Base-by-base conservation (phyloP, 2,888 invertebrate species). In the Acrocyrtus sp. region DNA sequence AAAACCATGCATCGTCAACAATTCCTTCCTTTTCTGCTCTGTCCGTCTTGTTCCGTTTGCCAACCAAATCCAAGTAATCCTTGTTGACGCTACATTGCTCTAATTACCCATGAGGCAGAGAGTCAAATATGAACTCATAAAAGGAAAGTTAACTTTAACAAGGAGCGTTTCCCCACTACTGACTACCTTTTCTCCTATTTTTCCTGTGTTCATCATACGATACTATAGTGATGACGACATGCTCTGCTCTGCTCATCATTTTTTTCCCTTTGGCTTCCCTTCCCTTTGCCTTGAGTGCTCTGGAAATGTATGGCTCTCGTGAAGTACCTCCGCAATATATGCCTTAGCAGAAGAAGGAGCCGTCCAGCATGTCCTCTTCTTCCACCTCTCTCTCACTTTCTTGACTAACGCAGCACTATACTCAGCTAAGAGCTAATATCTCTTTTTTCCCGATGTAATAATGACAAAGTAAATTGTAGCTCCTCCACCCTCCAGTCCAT, bases 1-100 rank as follows among this genome's bases (percentile, higher is more conserved):
- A 39, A 39, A 8, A 10, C 12, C 12, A 8, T 62, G 51, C 50
- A 50, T 22, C 51, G 62, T 62, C 51, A 48, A 51, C 62, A 66
- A 56, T n/a, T 66, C 48, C 29, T 57, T 17, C 10, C 50, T 56
- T 56, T 26, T 19, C 66, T 66, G 57, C n/a, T 65, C 65, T 50
- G 57, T 57, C 66, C 17, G 6, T 54, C 15, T 62, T 67, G 67
- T 24, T 50, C 50, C 60, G 54, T 48, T 50, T 56, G 62, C 62
- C 69, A 69, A 69, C n/a, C n/a, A n/a, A n/a, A 69, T 34, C 51
- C 45, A 62, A 62, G 69, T 62, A 62, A 69, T 69, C 61, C 69
- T 69, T 56, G 61, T 62, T 69, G 69, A 69, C 69, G 69, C 69
- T 62, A 61, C 69, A 69, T 69, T 69, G 69, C 69, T 69, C 62